Evolutionary conservation across 2,888 invertebrate genomes (phyloP).

Genomic region (Sinodicranocentrus sp.): DNA sequence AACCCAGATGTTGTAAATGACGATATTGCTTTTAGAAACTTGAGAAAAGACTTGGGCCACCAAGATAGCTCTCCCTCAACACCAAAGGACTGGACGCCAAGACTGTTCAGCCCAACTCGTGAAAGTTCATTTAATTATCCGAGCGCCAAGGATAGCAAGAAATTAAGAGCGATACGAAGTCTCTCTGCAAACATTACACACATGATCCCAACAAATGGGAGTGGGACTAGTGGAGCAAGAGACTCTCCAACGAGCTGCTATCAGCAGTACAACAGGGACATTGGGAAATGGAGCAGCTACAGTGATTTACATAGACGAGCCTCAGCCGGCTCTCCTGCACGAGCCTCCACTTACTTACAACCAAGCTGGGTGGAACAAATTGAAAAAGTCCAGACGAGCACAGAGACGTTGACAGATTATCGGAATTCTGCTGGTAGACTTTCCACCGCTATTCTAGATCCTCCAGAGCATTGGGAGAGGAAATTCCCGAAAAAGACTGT

Average conservation of each 20-base stretch:
- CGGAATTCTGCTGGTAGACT: slow-evolving; percentile 62
- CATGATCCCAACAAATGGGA: slow-evolving; percentile 80
- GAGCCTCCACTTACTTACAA: slow-evolving; percentile 66
- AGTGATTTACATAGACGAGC: slow-evolving; percentile 70
- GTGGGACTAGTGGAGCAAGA: not conserved
- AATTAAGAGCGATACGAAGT: slow-evolving; percentile 87
- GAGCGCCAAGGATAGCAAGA: slow-evolving; percentile 81
- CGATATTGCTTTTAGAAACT: slow-evolving; percentile 90
- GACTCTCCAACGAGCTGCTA: slow-evolving; percentile 36
- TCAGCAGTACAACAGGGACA: slow-evolving; percentile 43
- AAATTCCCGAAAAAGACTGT: slow-evolving; percentile 70
- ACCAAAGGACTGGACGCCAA: slow-evolving; percentile 75
- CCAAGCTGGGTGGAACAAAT: slow-evolving; percentile 77
- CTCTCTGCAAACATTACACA: slow-evolving; percentile 91
- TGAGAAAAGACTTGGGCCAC: slow-evolving; percentile 87
- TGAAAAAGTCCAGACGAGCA: slow-evolving; percentile 74
- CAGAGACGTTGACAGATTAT: slow-evolving; percentile 71
- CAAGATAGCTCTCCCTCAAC: slow-evolving; percentile 60
- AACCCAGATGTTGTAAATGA: slow-evolving; percentile 91
- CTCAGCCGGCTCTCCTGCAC: slow-evolving; percentile 39
- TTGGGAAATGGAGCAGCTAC: slow-evolving; percentile 76
- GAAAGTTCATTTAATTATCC: slow-evolving; percentile 58
- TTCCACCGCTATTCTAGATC: slow-evolving; percentile 62
- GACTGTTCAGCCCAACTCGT: slow-evolving; percentile 73
- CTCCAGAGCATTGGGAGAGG: slow-evolving; percentile 65